Percentiles rank a stretch among this genome's conserved stretches.
phyloP scores from a whole-genome alignment of 1,140 invertebrate species.

The Caenorhabditis brenneri region DNA sequence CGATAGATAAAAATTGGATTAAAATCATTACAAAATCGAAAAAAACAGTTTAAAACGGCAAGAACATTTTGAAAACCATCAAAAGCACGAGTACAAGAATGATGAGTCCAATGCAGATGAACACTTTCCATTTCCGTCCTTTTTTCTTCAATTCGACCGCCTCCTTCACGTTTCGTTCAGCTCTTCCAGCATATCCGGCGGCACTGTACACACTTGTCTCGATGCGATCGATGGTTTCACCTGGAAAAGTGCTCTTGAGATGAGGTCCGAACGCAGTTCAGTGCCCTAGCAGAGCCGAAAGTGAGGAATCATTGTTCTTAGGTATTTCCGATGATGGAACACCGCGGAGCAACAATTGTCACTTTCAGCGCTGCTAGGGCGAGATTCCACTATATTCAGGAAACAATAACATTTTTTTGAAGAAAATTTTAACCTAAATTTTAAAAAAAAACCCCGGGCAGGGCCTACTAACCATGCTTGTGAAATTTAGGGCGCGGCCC shows the following conservation, averaged over 20 bases:
- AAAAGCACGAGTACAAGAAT: neutral
- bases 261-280: too few relatives aligned
- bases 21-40: too few relatives aligned
- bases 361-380: too few relatives aligned
- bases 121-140: neutral
- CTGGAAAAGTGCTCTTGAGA: neutral
- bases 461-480: too few relatives aligned
- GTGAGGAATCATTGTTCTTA: neutral
- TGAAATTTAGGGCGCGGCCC: too few relatives aligned
- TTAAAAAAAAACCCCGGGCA: too few relatives aligned
- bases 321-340: too few relatives aligned
- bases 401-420: too few relatives aligned
- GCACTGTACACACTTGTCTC: neutral
- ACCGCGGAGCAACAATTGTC: too few relatives aligned
- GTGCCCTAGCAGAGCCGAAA: neutral
- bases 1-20: too few relatives aligned
- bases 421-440: too few relatives aligned
- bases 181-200: neutral
- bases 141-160: neutral
- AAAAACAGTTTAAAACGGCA: neutral
- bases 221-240: conserved; percentile 20
- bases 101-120: neutral
- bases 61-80: neutral
- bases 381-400: too few relatives aligned
- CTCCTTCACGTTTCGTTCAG: neutral